A percentile compares a stretch with the other conserved stretches of the same genome.
Evolutionary conservation across 35 echinoderm and acorn worm species (phyloP).

Genomic region (Hemicentrotus pulcherrimus): DNA sequence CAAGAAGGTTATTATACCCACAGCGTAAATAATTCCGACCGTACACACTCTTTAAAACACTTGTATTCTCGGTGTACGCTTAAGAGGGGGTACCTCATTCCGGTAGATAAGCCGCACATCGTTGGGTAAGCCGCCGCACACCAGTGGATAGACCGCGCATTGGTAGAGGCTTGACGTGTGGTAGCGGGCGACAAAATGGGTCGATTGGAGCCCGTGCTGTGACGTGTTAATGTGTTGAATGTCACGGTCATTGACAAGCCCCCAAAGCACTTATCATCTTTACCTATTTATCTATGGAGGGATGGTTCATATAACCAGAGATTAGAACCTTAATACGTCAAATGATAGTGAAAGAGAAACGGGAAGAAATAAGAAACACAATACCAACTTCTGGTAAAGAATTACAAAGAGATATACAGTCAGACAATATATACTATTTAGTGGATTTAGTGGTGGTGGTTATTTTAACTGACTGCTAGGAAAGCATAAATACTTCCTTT

Average conservation of each 20-base stretch:
- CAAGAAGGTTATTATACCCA: neutral
- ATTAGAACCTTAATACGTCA: too few species aligned
- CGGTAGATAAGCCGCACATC: neutral
- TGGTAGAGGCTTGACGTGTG: neutral
- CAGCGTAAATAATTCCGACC: neutral
- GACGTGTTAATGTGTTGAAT: conserved; percentile 22
- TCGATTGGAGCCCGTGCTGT: neutral
- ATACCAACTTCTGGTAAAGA: too few species aligned
- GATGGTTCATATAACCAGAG: too few species aligned
- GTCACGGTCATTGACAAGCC: conserved; percentile 4
- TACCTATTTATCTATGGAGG: neutral
- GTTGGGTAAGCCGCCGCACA: too few species aligned
- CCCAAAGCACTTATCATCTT: neutral
- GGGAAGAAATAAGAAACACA: too few species aligned
- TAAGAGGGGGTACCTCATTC: neutral
- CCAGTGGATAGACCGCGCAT: neutral
- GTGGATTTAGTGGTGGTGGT: too few species aligned
- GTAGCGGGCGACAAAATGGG: neutral
- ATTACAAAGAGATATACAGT: too few species aligned
- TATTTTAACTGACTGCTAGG: too few species aligned
- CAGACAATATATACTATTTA: too few species aligned
- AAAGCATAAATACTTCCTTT: too few species aligned
- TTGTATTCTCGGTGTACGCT: neutral
- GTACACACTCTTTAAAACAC: neutral
- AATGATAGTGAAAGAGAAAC: too few species aligned